Percentiles rank a stretch among this genome's conserved stretches.
Evolutionary conservation across 92 coral and sea anemone genomes (phyloP).

Genomic region (Heliopora coerulea): DNA sequence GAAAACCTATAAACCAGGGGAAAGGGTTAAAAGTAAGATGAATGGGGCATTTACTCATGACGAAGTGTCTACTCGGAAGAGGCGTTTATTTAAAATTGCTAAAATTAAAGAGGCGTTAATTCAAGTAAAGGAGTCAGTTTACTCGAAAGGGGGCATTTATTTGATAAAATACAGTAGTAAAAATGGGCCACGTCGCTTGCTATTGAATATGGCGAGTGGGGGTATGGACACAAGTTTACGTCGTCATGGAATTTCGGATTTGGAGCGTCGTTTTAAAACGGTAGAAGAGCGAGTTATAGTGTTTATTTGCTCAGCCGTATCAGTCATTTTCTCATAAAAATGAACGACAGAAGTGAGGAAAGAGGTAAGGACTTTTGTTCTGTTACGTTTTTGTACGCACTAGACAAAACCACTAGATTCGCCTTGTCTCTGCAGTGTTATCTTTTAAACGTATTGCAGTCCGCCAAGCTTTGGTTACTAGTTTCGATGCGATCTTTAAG

Average conservation of each 20-base stretch:
- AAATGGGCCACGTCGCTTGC: too few species aligned
- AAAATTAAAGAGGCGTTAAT: too few species aligned
- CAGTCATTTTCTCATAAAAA: background rate
- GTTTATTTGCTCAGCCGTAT: background rate
- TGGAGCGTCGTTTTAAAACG: constrained; percentile 22
- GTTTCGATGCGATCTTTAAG: background rate
- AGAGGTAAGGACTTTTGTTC: background rate
- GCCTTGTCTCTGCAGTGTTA: background rate
- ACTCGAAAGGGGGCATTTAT: too few species aligned
- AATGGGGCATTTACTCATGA: too few species aligned
- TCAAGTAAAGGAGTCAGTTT: too few species aligned
- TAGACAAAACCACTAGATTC: background rate
- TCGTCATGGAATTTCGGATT: constrained; percentile 24
- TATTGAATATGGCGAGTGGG: too few species aligned
- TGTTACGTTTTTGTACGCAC: background rate
- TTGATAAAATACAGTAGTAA: too few species aligned
- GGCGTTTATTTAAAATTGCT: too few species aligned
- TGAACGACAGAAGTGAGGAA: constrained; percentile 15
- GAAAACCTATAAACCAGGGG: too few species aligned
- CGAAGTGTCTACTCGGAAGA: too few species aligned
- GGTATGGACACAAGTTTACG: background rate
- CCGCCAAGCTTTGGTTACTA: background rate
- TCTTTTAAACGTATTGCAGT: background rate
- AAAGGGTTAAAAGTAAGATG: too few species aligned
- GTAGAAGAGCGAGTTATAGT: background rate